A percentile compares a stretch with the other conserved stretches of the same genome.
Evolutionary conservation across 2,797 vertebrate species (phyloP).

Genomic region (Astyanax mexicanus): DNA sequence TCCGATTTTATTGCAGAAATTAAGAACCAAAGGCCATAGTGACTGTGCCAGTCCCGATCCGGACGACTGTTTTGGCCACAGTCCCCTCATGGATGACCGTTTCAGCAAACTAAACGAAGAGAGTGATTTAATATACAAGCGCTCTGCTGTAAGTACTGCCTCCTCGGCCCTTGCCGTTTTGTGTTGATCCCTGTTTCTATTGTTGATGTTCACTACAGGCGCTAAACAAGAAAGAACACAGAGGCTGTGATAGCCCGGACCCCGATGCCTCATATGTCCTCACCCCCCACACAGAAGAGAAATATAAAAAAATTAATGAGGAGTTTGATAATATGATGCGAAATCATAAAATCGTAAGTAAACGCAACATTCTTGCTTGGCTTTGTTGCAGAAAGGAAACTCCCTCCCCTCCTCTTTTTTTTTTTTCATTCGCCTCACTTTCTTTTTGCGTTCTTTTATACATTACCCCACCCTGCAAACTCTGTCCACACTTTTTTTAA

Average conservation of each 20-base stretch:
- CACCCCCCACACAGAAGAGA: slow-evolving; percentile 99
- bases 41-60: slow-evolving; percentile 99
- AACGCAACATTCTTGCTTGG: slow-evolving; percentile 79
- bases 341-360: slow-evolving; percentile 99
- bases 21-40: slow-evolving; percentile 99
- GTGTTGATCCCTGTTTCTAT: slow-evolving; percentile 98
- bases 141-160: slow-evolving; percentile 98
- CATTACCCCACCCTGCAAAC: slow-evolving; percentile 64
- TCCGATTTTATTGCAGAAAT: slow-evolving; percentile 99
- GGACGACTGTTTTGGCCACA: slow-evolving; percentile 99
- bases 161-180: slow-evolving; percentile 87
- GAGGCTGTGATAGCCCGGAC: slow-evolving; percentile 99
- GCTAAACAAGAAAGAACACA: slow-evolving; percentile 99
- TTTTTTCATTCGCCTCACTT: slow-evolving; percentile 62
- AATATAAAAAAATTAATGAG: slow-evolving; percentile 99
- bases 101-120: slow-evolving; percentile 99
- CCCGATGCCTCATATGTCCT: slow-evolving; percentile 99
- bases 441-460: slow-evolving; percentile 59
- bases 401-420: slow-evolving; percentile 52
- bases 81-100: slow-evolving; percentile 99
- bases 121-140: slow-evolving; percentile 99
- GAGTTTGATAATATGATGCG: slow-evolving; percentile 99
- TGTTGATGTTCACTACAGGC: slow-evolving; percentile 98
- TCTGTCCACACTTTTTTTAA: slow-evolving; percentile 70
- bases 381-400: slow-evolving; percentile 82